Conservation (phyloP, 1,140 invertebrate species). For the Sinonovacula constricta region DNA sequence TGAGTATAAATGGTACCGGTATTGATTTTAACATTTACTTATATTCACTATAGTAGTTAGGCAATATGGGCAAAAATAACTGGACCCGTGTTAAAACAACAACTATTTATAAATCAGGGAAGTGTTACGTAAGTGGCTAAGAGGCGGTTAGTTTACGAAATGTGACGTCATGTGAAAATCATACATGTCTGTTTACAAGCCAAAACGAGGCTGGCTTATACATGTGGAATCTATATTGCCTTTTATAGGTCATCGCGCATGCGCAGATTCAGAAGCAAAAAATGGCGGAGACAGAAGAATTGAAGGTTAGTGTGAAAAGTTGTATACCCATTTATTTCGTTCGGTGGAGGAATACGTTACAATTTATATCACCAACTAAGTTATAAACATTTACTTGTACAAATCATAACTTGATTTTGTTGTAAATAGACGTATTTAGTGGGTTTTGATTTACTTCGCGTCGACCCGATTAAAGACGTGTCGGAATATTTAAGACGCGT, state of each 20-base stretch:
- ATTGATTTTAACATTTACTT: too few relatives aligned
- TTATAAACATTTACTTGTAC: neutral
- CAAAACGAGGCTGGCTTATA: conserved; percentile 42
- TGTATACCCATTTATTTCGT: too few relatives aligned
- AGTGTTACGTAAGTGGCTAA: too few relatives aligned
- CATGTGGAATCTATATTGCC: conserved; percentile 28
- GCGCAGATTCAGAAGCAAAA: conserved; percentile 6
- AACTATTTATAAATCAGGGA: too few relatives aligned
- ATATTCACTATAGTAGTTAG: too few relatives aligned
- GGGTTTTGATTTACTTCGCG: conserved; percentile 45
- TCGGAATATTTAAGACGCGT: conserved; percentile 43
- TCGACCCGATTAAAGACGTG: conserved; percentile 29
- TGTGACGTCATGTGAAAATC: too few relatives aligned
- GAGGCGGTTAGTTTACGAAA: too few relatives aligned
- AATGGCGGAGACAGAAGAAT: conserved; percentile 57
- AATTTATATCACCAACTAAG: neutral
- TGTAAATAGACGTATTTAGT: too few relatives aligned
- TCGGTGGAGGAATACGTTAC: neutral
- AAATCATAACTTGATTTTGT: neutral
- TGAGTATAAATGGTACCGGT: too few relatives aligned
- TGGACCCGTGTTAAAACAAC: too few relatives aligned
- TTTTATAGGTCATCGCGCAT: conserved; percentile 47
- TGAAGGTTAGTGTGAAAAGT: conserved; percentile 40
- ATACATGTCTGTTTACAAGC: too few relatives aligned
- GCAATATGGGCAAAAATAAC: too few relatives aligned